Conservation (phyloP, 2,888 invertebrate species). For the Arctia plantaginis region DNA sequence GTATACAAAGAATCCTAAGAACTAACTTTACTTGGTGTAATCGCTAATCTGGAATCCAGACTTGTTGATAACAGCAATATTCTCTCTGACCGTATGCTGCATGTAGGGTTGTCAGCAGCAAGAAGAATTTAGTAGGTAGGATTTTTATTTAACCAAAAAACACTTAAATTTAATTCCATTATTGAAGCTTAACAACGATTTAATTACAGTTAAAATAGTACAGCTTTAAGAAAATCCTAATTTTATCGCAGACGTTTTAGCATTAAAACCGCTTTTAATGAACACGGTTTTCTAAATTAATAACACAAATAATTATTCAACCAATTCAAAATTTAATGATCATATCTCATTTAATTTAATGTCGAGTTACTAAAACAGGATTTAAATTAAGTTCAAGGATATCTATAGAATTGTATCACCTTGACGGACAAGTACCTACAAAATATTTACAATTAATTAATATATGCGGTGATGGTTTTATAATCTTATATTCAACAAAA, state of each 20-base stretch:
- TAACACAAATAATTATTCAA: neutral
- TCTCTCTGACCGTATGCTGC: neutral
- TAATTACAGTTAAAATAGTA: too few species aligned
- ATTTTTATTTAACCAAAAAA: too few species aligned
- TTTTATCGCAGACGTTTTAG: neutral
- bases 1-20: neutral
- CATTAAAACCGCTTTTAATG: neutral
- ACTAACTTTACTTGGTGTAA: neutral
- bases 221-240: too few species aligned
- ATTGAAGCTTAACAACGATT: too few species aligned
- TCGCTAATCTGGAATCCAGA: neutral
- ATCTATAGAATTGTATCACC: neutral
- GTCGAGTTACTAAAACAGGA: neutral
- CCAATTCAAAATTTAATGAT: neutral
- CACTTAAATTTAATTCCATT: too few species aligned
- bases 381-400: neutral
- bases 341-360: neutral
- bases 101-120: neutral
- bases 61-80: neutral
- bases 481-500: too few species aligned
- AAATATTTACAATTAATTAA: neutral
- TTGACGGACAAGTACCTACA: neutral
- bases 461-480: too few species aligned
- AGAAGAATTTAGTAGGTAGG: neutral
- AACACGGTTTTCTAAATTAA: neutral